phyloP scores from a whole-genome alignment of 2,888 invertebrate genomes.

The Leptinotarsa rubiginosa region DNA sequence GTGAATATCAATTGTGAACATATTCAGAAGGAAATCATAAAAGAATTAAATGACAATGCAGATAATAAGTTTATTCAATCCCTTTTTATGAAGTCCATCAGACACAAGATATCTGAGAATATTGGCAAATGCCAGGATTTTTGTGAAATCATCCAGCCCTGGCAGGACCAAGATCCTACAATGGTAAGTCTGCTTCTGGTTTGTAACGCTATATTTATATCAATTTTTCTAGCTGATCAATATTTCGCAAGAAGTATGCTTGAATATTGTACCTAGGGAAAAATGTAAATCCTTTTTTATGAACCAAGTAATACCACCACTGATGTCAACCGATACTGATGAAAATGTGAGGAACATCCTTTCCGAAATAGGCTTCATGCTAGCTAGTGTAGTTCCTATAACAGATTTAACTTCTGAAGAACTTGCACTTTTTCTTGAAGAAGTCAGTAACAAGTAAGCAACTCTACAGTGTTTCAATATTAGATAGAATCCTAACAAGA shows the following conservation, averaged over 20 bases:
- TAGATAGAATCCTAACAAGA: too few relatives aligned
- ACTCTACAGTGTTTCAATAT: too few relatives aligned
- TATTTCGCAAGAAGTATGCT: slow-evolving; percentile 43
- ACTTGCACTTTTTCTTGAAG: slow-evolving; percentile 39
- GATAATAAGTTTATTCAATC: slow-evolving; percentile 29
- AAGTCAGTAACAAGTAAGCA: slow-evolving; percentile 45
- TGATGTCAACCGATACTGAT: slow-evolving; percentile 44
- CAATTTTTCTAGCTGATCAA: slow-evolving; percentile 39
- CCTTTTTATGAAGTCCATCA: slow-evolving; percentile 25
- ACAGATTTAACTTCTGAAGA: slow-evolving; percentile 42
- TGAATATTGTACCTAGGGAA: slow-evolving; percentile 35
- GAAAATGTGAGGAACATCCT: slow-evolving; percentile 38
- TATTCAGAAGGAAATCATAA: slow-evolving; percentile 32
- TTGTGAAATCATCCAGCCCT: slow-evolving; percentile 28
- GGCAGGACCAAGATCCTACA: slow-evolving; percentile 32
- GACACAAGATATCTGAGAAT: slow-evolving; percentile 23
- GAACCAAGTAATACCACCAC: slow-evolving; percentile 43
- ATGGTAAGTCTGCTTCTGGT: slow-evolving; percentile 19
- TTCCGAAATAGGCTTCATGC: slow-evolving; percentile 46
- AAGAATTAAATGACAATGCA: slow-evolving; percentile 23
- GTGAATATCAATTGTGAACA: slow-evolving; percentile 24
- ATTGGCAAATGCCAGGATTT: slow-evolving; percentile 29
- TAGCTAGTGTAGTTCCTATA: slow-evolving; percentile 44
- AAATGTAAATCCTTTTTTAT: slow-evolving; percentile 42
- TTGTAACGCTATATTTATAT: neutral